phyloP scores from a whole-genome alignment of 2,113 vertebrate genomes.

The Sciurus niger region DNA sequence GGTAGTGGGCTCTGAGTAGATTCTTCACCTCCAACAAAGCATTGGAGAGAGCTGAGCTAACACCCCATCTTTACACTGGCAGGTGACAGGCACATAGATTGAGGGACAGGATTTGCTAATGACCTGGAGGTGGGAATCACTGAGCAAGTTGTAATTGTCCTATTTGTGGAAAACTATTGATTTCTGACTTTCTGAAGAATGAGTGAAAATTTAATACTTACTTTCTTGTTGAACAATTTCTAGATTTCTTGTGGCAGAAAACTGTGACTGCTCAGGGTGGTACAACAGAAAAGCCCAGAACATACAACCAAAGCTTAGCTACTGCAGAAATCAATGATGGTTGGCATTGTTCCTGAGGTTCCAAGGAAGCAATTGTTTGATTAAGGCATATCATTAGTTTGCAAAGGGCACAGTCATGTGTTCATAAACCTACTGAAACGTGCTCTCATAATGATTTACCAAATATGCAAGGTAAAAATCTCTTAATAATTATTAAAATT shows the following conservation, averaged over 20 bases:
- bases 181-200: not conserved
- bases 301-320: not conserved
- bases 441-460: not conserved
- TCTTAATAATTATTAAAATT: not conserved
- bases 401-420: not conserved
- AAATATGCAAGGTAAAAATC: not conserved
- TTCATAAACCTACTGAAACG: not conserved
- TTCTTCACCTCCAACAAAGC: not conserved
- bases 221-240: not conserved
- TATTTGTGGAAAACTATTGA: not conserved
- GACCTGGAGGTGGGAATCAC: not conserved
- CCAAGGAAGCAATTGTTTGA: not conserved
- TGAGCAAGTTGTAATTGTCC: constrained; percentile 35
- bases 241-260: constrained; percentile 30
- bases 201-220: not conserved
- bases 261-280: not conserved
- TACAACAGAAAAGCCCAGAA: not conserved
- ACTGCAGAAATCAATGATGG: not conserved
- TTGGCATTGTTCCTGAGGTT: not conserved
- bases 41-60: not conserved
- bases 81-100: not conserved
- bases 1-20: not conserved
- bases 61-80: not conserved
- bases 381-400: not conserved
- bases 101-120: not conserved